Percentiles rank a stretch among this genome's conserved stretches.
phyloP scores from a whole-genome alignment of 2,888 invertebrate species.

The Sesia apiformis region DNA sequence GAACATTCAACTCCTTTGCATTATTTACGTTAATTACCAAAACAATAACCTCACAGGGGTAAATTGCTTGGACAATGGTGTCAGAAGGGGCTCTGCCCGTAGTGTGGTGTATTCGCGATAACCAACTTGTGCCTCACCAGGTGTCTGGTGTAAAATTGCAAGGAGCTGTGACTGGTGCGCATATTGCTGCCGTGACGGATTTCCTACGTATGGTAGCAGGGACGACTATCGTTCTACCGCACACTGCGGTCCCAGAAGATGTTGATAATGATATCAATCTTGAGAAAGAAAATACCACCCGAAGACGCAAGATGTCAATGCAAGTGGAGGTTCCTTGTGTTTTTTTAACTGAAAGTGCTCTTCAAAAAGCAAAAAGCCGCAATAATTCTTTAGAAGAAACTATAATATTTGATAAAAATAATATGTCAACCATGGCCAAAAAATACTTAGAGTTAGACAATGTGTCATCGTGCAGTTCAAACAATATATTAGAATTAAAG shows the following conservation, averaged over 20 bases:
- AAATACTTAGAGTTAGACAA: conserved; percentile 44
- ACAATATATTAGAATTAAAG: conserved; percentile 35
- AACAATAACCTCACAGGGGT: not conserved
- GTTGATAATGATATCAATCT: conserved; percentile 58
- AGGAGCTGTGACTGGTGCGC: conserved; percentile 78
- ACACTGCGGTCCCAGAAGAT: conserved; percentile 52
- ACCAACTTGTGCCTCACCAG: conserved; percentile 79
- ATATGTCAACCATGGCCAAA: conserved; percentile 39
- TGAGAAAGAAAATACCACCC: conserved; percentile 54
- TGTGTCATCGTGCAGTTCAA: conserved; percentile 40
- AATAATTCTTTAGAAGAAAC: conserved; percentile 63
- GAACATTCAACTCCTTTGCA: not conserved
- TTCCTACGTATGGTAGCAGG: conserved; percentile 78
- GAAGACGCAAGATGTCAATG: conserved; percentile 68
- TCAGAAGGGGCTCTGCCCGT: conserved; percentile 76
- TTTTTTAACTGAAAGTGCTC: conserved; percentile 64
- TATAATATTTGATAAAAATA: conserved; percentile 49
- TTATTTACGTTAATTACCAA: not conserved
- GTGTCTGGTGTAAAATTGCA: conserved; percentile 79
- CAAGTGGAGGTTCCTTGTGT: conserved; percentile 72
- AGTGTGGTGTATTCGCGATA: conserved; percentile 80
- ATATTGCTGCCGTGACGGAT: conserved; percentile 78
- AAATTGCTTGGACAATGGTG: conserved; percentile 61
- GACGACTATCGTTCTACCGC: conserved; percentile 75
- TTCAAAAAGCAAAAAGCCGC: conserved; percentile 62